Conservation (phyloP, 1,140 invertebrate species). For the Reticulitermes speratus region DNA sequence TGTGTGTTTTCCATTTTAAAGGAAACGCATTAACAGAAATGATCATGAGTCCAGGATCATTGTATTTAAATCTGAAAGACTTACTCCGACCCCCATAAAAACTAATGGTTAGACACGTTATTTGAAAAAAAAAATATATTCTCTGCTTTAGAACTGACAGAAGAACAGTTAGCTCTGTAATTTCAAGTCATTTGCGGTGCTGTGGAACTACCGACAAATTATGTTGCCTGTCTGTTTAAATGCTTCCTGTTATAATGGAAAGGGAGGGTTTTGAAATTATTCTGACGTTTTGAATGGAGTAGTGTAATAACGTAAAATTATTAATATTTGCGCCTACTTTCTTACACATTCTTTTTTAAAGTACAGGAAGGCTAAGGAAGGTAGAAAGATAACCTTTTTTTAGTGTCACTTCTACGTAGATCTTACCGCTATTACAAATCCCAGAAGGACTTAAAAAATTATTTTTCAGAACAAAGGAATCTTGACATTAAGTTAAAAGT, state of each 20-base stretch:
- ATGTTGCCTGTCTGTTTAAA: neutral
- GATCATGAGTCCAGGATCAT: neutral
- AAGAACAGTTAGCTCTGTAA: neutral
- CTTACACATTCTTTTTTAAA: neutral
- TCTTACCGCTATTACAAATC: neutral
- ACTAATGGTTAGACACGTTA: neutral
- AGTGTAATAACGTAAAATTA: neutral
- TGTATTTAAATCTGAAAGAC: neutral
- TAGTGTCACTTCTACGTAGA: neutral
- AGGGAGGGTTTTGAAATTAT: neutral
- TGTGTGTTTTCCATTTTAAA: neutral
- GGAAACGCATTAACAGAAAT: neutral
- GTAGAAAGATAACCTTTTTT: neutral
- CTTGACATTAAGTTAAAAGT: neutral
- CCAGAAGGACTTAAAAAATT: neutral
- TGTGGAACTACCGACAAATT: neutral
- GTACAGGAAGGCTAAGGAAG: neutral
- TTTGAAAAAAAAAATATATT: neutral
- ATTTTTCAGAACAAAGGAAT: neutral
- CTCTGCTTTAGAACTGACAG: neutral
- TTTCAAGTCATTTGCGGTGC: neutral
- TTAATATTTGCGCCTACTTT: neutral
- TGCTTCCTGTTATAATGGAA: neutral
- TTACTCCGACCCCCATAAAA: neutral
- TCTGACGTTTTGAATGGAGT: neutral